These are phyloP conservation scores for Musca vetustissima DNA, from an alignment of 1,140 invertebrate species.

Conservation along the genomic window DNA sequence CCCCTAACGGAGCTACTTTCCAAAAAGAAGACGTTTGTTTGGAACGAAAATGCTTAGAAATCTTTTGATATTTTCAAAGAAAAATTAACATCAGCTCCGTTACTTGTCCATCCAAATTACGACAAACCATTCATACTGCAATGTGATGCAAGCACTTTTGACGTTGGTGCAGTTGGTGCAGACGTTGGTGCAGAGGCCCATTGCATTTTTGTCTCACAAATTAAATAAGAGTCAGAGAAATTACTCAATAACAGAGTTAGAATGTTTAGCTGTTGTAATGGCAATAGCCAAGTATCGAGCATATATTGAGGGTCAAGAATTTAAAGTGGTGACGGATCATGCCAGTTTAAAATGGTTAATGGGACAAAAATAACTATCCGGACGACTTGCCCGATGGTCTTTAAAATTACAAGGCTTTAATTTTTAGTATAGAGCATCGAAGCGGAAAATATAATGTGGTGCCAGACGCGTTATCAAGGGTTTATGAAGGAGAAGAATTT, in stretches of 20 bases:
- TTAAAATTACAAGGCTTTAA: not conserved
- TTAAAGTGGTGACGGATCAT: not conserved
- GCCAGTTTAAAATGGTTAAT: not conserved
- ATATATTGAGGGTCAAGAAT: too few relatives aligned
- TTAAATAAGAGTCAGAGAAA: too few relatives aligned
- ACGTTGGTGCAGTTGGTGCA: slow-evolving; percentile 45
- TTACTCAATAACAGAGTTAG: too few relatives aligned
- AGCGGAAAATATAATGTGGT: slow-evolving; percentile 27
- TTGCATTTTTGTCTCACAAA: slow-evolving; percentile 22
- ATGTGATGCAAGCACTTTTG: slow-evolving; percentile 33
- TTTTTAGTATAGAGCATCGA: not conserved
- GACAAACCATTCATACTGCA: slow-evolving; percentile 37
- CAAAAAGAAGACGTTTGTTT: slow-evolving; percentile 5
- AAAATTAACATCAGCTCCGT: slow-evolving; percentile 39
- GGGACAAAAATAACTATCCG: not conserved
- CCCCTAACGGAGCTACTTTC: slow-evolving; percentile 31
- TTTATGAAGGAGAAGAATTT: not conserved
- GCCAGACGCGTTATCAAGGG: not conserved
- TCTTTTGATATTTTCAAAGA: slow-evolving; percentile 46
- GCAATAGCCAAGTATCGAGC: too few relatives aligned
- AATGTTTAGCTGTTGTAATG: too few relatives aligned
- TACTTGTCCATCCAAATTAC: slow-evolving; percentile 49
- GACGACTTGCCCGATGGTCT: not conserved
- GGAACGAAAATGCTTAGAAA: slow-evolving; percentile 33
- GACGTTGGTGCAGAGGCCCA: slow-evolving; percentile 38